Base-by-base conservation (phyloP, 2,888 invertebrate genomes). In the Callosobruchus maculatus region DNA sequence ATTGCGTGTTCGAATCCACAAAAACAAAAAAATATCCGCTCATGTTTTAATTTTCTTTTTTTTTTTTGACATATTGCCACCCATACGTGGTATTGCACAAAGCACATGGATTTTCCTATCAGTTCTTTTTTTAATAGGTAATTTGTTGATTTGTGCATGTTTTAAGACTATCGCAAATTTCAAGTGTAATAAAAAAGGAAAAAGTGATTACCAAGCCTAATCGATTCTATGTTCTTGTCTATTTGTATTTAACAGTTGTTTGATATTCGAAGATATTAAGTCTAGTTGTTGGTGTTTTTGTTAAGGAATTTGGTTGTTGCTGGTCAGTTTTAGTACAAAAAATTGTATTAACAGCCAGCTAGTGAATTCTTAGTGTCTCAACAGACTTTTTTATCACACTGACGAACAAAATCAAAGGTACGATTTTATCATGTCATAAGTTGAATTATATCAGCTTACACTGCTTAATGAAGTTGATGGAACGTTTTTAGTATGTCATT, bases 251-350 rank as follows among this genome's bases (percentile, higher is more conserved):
- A 7, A 21, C 22, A 66, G 21, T 71, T 71, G 66, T 20, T 71
- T 71, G 21, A 66, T 71, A 73, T 26, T 73, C 49, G 49, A 49
- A 49, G 49, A 49, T 49, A 49, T 49, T 49, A 49, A 49, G 4
- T 18, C 49, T 49, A 49, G 7, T 49, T 49, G 49, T 80, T 80
- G 79, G 78, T 81, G 80, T 78, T 78, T 79, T 80, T 81, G 80
- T 80, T 81, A 81, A 78, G 82, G 80, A 82, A 82, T 80, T n/a
- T 82, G 85, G 83, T 83, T 85, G 84, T 84, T 83, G 85, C 86
- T 85, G 84, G 84, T 84, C 83, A 85, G 85, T n/a, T 84, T 83
- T 84, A 87, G 87, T 87, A 87, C 87, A 86, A 86, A 86, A 84
- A 72, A 75, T 77, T 79, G 79, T 83, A 81, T 81, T 81, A 81